phyloP scores from a whole-genome alignment of 2,113 vertebrate genomes.

The Daphoenositta chrysoptera region DNA sequence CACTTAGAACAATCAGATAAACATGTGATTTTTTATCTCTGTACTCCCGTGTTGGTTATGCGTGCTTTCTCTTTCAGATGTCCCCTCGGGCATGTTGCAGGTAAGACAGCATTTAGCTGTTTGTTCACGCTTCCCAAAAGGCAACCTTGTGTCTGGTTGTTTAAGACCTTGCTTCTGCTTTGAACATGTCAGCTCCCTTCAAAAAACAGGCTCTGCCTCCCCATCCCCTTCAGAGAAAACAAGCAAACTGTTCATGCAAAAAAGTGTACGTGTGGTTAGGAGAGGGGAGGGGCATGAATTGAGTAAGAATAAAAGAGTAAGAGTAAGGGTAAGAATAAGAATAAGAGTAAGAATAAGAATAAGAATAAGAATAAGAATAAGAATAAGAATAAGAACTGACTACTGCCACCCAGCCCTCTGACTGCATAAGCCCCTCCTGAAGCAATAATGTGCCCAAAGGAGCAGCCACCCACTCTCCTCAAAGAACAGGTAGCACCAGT shows the following conservation, averaged over 20 bases:
- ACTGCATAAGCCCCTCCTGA: neutral
- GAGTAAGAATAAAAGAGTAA: neutral
- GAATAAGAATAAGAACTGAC: neutral
- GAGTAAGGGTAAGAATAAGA: neutral
- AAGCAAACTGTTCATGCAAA: neutral
- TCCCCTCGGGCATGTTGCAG: neutral
- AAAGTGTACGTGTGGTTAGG: neutral
- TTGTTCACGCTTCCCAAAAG: neutral
- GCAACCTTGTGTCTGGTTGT: neutral
- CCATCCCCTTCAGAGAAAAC: neutral
- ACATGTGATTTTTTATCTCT: neutral
- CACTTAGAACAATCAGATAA: neutral
- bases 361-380: neutral
- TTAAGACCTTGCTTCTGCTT: slow-evolving; percentile 42
- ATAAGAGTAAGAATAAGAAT: too few species aligned
- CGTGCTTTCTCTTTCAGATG: neutral
- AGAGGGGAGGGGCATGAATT: neutral
- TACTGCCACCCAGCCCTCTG: neutral
- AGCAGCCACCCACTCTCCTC: neutral
- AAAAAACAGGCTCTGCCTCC: neutral
- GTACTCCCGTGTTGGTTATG: neutral
- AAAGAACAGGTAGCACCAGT: neutral
- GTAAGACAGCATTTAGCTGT: neutral
- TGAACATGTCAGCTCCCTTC: neutral
- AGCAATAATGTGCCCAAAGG: accelerated